Percentiles rank a stretch among this genome's conserved stretches.
phyloP scores from a whole-genome alignment of 1,140 invertebrate genomes.

The Triops longicaudatus region DNA sequence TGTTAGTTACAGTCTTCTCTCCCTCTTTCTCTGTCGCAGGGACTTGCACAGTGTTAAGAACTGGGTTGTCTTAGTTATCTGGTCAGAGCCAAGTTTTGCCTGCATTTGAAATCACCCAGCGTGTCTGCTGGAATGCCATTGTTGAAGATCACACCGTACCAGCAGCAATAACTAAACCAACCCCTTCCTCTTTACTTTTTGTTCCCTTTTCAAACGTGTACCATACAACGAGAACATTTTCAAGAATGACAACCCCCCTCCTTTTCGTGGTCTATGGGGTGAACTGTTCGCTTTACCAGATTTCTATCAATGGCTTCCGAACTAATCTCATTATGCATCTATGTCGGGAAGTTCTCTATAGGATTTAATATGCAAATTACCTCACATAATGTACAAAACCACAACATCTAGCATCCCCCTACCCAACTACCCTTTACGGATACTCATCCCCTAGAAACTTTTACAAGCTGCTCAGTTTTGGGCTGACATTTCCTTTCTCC shows the following conservation, averaged over 20 bases:
- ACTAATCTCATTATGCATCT: background rate
- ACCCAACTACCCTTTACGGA: background rate
- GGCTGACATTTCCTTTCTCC: too few species aligned
- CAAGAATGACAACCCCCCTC: too few species aligned
- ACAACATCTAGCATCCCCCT: background rate
- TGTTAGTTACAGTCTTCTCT: too few species aligned
- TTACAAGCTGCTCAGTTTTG: too few species aligned
- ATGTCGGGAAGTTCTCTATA: background rate
- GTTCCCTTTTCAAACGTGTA: background rate
- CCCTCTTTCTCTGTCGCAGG: too few species aligned
- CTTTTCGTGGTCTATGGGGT: too few species aligned
- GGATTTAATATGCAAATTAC: background rate
- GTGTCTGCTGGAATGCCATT: background rate
- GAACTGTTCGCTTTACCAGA: background rate
- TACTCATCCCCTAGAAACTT: too few species aligned
- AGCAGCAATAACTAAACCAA: background rate
- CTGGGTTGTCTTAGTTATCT: too few species aligned
- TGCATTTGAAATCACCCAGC: background rate
- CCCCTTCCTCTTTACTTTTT: background rate
- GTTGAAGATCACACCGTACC: background rate
- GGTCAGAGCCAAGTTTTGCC: background rate
- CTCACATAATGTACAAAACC: background rate
- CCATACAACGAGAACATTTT: too few species aligned
- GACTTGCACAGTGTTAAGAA: too few species aligned
- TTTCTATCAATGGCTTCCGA: background rate